Evolutionary conservation across 2,888 invertebrate species (phyloP).

Genomic region (Orthosia cruda): DNA sequence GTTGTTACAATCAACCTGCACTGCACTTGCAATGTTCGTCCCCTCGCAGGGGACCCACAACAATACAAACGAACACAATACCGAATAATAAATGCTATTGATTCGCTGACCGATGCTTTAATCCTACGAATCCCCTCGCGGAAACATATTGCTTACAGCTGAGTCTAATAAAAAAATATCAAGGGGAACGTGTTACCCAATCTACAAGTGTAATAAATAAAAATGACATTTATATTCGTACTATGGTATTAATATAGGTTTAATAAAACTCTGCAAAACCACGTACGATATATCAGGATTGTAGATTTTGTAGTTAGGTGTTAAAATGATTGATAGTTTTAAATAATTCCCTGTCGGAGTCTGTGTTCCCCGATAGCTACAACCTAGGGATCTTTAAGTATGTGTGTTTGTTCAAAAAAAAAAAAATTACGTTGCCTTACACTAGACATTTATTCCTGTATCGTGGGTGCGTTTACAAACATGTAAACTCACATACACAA

Average conservation of each 20-base stretch:
- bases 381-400: too few species aligned
- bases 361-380: too few species aligned
- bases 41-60: constrained; percentile 56
- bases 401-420: too few species aligned
- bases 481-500: too few species aligned
- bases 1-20: constrained; percentile 54
- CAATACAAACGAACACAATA: constrained; percentile 79
- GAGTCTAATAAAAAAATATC: constrained; percentile 77
- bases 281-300: constrained; percentile 33
- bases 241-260: constrained; percentile 52
- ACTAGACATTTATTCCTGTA: too few species aligned
- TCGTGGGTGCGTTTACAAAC: too few species aligned
- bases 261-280: constrained; percentile 52
- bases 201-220: constrained; percentile 70
- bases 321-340: background rate
- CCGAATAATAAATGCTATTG: constrained; percentile 84
- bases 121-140: constrained; percentile 80
- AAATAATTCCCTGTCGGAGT: background rate
- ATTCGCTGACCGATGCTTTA: constrained; percentile 84
- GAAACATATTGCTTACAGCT: constrained; percentile 85
- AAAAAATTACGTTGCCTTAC: too few species aligned
- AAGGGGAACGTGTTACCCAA: constrained; percentile 63
- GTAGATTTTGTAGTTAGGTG: background rate
- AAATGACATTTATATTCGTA: constrained; percentile 64
- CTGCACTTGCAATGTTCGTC: constrained; percentile 59